Evolutionary conservation across 1,140 invertebrate species (phyloP).

Genomic region (Pteromalus puparum): DNA sequence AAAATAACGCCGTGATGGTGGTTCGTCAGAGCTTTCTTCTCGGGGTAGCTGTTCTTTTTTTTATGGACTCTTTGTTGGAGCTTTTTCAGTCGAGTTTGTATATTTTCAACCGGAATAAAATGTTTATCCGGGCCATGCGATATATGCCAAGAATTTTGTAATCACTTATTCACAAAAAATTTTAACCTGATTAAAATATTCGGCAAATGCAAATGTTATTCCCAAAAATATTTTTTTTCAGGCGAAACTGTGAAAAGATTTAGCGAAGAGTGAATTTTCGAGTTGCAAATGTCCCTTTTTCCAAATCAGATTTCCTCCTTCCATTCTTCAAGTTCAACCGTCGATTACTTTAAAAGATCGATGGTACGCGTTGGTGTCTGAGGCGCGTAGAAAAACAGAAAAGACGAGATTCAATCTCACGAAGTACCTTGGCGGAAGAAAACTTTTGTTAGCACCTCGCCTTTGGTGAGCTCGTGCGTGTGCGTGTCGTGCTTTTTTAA

Average conservation of each 20-base stretch:
- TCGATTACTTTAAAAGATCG: conserved; percentile 40
- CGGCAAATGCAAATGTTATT: not conserved
- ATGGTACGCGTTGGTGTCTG: not conserved
- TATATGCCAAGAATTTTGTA: not conserved
- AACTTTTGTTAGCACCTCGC: not conserved
- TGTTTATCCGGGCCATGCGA: no score
- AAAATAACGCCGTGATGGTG: conserved; percentile 13
- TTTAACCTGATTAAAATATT: not conserved
- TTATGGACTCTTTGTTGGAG: no score
- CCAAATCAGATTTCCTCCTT: conserved; percentile 9
- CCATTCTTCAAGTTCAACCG: not conserved
- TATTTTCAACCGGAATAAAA: not conserved
- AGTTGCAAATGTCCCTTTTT: conserved; percentile 20
- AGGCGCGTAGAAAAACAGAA: conserved; percentile 10
- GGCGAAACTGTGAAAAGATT: not conserved
- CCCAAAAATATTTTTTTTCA: not conserved
- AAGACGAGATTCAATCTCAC: conserved; percentile 27
- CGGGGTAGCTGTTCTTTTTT: no score
- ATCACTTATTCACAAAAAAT: not conserved
- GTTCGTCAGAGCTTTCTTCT: not conserved
- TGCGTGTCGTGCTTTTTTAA: not conserved
- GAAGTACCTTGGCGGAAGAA: conserved; percentile 17
- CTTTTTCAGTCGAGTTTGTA: no score
- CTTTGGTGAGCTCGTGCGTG: not conserved
- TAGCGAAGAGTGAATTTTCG: conserved; percentile 24